Conservation (phyloP, 2,113 vertebrate genomes). For the Malurus melanocephalus region DNA sequence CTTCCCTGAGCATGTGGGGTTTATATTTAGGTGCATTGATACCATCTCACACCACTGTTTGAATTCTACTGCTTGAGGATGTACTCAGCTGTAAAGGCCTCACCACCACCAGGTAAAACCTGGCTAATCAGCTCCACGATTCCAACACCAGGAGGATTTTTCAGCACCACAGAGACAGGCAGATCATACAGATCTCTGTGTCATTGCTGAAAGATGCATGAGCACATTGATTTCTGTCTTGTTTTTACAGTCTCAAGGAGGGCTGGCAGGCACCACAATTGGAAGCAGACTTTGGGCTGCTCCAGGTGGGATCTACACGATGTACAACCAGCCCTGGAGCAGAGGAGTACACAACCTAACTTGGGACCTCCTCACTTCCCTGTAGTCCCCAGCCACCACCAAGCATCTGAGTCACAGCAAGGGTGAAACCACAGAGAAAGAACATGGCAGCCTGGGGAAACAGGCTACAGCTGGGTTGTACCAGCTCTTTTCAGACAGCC, state of each 20-base stretch:
- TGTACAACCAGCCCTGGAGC: not conserved
- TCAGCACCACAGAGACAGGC: not conserved
- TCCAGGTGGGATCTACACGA: rapidly evolving
- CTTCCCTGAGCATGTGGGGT: not conserved
- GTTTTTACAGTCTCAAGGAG: not conserved
- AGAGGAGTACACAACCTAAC: not conserved
- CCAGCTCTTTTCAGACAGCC: not conserved
- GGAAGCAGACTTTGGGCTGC: not conserved
- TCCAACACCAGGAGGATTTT: not conserved
- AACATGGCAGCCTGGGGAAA: rapidly evolving
- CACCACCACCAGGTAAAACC: not conserved
- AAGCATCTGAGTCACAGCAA: not conserved
- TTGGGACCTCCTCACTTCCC: not conserved
- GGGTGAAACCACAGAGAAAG: not conserved
- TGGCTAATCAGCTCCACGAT: not conserved
- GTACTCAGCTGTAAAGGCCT: not conserved
- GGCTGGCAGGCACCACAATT: rapidly evolving
- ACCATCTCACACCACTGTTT: not conserved
- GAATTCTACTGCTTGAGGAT: not conserved
- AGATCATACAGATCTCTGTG: not conserved
- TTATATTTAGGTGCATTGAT: not conserved
- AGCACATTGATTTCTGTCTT: not conserved
- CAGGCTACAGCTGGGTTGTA: not conserved
- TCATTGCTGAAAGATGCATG: not conserved
- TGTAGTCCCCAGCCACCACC: not conserved